A percentile compares a stretch with the other conserved stretches of the same genome.
Conservation (phyloP, 2,888 invertebrate species). For the Chalcis sispes region DNA sequence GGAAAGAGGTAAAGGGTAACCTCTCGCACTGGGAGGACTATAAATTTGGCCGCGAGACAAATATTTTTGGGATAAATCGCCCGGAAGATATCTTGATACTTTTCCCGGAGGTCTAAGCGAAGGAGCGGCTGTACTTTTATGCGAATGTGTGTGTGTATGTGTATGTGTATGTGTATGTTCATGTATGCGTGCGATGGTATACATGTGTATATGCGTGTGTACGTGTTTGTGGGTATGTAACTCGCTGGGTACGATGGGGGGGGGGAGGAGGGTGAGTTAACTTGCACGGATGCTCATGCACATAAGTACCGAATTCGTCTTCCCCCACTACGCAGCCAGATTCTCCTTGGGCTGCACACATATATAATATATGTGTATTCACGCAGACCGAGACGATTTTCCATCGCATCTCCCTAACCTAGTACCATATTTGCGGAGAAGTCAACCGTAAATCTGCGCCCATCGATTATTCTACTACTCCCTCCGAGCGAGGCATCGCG, state of each 20-base stretch:
- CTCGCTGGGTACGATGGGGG: not conserved
- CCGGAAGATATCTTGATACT: constrained; percentile 53
- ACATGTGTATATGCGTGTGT: too few species aligned
- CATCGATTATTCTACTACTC: constrained; percentile 41
- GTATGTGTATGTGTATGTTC: too few species aligned
- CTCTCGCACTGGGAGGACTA: constrained; percentile 19
- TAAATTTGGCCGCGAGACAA: constrained; percentile 46
- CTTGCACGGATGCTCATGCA: constrained; percentile 13
- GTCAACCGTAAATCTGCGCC: constrained; percentile 44
- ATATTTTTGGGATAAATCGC: constrained; percentile 53
- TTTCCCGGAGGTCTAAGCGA: constrained; percentile 11
- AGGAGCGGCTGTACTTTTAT: too few species aligned
- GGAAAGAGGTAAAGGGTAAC: not conserved
- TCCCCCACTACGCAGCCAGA: not conserved
- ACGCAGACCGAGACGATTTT: constrained; percentile 13
- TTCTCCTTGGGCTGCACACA: not conserved
- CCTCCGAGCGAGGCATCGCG: not conserved
- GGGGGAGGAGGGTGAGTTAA: not conserved
- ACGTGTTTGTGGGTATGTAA: too few species aligned
- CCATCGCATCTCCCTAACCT: constrained; percentile 36
- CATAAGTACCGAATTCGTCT: constrained; percentile 48
- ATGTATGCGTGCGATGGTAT: too few species aligned
- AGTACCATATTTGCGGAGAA: constrained; percentile 44
- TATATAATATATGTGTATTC: not conserved
- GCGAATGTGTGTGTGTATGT: too few species aligned